Percentiles rank a stretch among this genome's conserved stretches.
Conservation (phyloP, 1,140 invertebrate genomes). For the Pectinophora gossypiella region DNA sequence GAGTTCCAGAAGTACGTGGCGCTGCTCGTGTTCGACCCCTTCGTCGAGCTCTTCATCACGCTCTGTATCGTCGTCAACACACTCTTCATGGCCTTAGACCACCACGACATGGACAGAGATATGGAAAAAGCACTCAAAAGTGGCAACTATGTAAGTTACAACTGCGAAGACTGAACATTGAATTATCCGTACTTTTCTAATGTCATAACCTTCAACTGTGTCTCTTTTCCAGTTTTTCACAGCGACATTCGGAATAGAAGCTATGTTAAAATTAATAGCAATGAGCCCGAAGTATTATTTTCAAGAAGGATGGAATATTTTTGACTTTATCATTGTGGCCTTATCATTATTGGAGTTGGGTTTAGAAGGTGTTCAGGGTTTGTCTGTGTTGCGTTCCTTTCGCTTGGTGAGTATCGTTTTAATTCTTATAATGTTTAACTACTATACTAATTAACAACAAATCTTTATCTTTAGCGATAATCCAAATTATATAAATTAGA, state of each 20-base stretch:
- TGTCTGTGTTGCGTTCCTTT: conserved; percentile 97
- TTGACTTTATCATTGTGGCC: conserved; percentile 98
- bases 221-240: conserved; percentile 91
- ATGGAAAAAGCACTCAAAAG: conserved; percentile 90
- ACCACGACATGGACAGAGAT: conserved; percentile 93
- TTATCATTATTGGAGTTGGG: conserved; percentile 95
- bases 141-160: conserved; percentile 93
- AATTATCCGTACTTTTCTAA: neutral
- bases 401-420: conserved; percentile 88
- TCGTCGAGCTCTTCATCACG: conserved; percentile 98
- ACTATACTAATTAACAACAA: neutral
- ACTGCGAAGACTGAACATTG: neutral
- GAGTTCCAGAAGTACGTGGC: conserved; percentile 93
- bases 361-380: conserved; percentile 94
- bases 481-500: too few species aligned
- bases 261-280: conserved; percentile 95
- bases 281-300: conserved; percentile 98
- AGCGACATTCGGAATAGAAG: conserved; percentile 97
- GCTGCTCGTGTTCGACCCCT: conserved; percentile 96
- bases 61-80: conserved; percentile 99
- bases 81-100: conserved; percentile 98
- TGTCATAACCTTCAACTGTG: neutral
- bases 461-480: neutral
- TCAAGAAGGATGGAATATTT: conserved; percentile 99
- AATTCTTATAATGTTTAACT: neutral